Percentiles rank a stretch among this genome's conserved stretches.
Evolutionary conservation across 2,888 invertebrate species (phyloP).

Genomic region (Calliscelio sp.): DNA sequence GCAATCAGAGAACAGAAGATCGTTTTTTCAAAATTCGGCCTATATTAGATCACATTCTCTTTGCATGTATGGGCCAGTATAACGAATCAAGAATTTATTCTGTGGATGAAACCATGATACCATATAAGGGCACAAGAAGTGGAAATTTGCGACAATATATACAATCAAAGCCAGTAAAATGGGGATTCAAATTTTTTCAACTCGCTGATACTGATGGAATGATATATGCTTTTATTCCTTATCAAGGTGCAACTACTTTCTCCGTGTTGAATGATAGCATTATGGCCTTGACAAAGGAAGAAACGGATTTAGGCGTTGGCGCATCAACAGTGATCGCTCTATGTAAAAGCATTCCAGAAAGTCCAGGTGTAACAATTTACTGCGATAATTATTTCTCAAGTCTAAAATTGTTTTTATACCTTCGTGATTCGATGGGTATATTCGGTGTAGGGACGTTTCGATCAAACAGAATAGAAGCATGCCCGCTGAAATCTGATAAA

Average conservation of each 20-base stretch:
- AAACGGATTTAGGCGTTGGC: background rate
- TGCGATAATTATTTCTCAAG: slow-evolving; percentile 7
- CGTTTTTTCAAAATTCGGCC: slow-evolving; percentile 25
- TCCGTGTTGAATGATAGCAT: background rate
- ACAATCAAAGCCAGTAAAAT: slow-evolving; percentile 11
- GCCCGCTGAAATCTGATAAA: background rate
- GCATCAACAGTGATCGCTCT: background rate
- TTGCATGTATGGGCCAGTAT: background rate
- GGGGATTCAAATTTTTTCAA: slow-evolving; percentile 31
- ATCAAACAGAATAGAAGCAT: background rate
- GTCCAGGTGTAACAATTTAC: background rate
- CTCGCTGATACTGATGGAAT: slow-evolving; percentile 20
- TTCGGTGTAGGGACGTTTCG: background rate
- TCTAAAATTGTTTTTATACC: background rate
- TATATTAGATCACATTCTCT: slow-evolving; percentile 3
- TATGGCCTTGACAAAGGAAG: slow-evolving; percentile 17
- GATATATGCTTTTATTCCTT: slow-evolving; percentile 13
- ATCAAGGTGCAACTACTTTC: slow-evolving; percentile 19
- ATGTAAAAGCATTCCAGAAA: background rate
- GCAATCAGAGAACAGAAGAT: slow-evolving; percentile 1
- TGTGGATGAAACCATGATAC: slow-evolving; percentile 37
- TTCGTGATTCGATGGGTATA: background rate
- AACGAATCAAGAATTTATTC: background rate
- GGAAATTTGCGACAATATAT: slow-evolving; percentile 26
- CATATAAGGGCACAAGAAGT: slow-evolving; percentile 17